Base-by-base conservation (phyloP, 2,113 vertebrate genomes). In the Eretmochelys imbricata region DNA sequence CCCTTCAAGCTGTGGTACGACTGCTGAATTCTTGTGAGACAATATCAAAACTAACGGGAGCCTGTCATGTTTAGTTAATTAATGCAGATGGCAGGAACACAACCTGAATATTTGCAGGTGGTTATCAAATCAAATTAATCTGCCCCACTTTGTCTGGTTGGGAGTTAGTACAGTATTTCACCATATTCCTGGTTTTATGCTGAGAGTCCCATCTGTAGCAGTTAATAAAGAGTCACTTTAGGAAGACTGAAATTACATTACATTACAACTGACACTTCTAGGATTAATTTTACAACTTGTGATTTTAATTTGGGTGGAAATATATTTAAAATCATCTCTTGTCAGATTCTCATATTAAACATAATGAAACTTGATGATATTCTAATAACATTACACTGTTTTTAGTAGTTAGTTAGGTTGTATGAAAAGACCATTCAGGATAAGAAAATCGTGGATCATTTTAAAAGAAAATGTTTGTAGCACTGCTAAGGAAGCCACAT, bases 241-340 rank as follows among this genome's bases (percentile, higher is more conserved):
- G 96, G 89, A 95, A 95, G 49, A 87, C 88, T 94, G 91, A 98
- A 97, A 98, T 97, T 95, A 83, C 51, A 95, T 97, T 96, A 91
- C 55, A 90, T 97, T 97, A 94, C 85, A 97, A 92, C 91, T 96
- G 97, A 95, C 93, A 96, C 62, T 96, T 97, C 88, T 87, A 96
- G 91, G 95, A 98, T 97, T 97, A 97, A 95, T 98, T 97, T 98
- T 97, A 97, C 92, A 94, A 98, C 95, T 97, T 97, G 91, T 96
- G 92, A 97, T 98, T 98, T 98, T 96, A 98, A 97, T 98, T 98
- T 97, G 95, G 91, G 91, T 96, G 95, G 91, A 97, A 98, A 96
- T 93, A 78, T 89, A 96, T 97, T 98, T 97, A 95, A 98, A 98
- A 97, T 97, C 85, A 93, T 96, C 90, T 96, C 89, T 97, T 96